These are phyloP conservation scores for Hydrotaea cyrtoneurina DNA, from an alignment of 2,888 invertebrate genomes.

Conservation along the genomic window DNA sequence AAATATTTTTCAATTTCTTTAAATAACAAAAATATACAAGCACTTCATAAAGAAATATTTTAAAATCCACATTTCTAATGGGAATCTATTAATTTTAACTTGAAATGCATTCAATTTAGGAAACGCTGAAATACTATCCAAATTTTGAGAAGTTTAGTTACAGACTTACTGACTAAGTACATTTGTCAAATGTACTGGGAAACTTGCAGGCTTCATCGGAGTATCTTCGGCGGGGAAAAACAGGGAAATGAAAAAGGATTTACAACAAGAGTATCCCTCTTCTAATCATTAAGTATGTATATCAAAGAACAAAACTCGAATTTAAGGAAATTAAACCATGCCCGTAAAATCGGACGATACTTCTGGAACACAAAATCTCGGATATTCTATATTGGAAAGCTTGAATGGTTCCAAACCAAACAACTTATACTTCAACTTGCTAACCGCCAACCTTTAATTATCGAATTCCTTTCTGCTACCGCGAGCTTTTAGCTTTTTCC, in stretches of 20 bases:
- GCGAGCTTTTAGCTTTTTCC: constrained; percentile 12
- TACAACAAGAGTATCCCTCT: too few species aligned
- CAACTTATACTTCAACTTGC: neutral
- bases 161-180: neutral
- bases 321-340: neutral
- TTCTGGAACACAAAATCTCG: neutral
- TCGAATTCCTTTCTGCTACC: neutral
- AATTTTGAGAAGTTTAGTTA: neutral
- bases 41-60: neutral
- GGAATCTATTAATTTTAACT: neutral
- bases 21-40: constrained; percentile 25
- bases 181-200: neutral
- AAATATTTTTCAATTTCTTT: neutral
- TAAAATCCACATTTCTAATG: neutral
- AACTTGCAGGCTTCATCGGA: neutral
- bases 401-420: neutral
- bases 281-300: too few species aligned
- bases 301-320: neutral
- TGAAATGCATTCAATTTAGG: neutral
- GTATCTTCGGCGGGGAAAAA: too few species aligned
- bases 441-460: neutral
- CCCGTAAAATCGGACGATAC: neutral
- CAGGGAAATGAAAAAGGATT: too few species aligned
- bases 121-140: neutral
- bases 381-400: neutral